A percentile compares a stretch with the other conserved stretches of the same genome.
Conservation (phyloP, 1,140 invertebrate species). For the Lucilia cuprina region DNA sequence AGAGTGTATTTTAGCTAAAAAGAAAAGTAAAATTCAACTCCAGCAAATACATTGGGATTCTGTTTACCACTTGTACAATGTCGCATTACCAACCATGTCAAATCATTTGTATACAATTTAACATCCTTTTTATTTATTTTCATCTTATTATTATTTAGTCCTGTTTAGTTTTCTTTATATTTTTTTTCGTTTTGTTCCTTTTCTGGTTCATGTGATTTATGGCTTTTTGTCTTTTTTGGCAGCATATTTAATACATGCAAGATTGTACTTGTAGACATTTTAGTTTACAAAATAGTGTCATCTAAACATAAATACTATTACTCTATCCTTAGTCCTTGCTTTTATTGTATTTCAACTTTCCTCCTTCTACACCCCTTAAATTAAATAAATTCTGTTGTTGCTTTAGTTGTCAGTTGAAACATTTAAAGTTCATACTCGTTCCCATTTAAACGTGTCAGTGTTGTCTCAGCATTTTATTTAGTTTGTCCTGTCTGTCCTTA, state of each 20-base stretch:
- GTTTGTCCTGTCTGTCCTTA: not conserved
- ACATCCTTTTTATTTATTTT: slow-evolving; percentile 22
- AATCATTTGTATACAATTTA: slow-evolving; percentile 32
- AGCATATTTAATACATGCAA: not conserved
- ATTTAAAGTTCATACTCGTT: not conserved
- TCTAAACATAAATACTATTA: not conserved
- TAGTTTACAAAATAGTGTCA: not conserved
- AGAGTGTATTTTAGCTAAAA: not conserved
- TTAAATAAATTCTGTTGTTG: not conserved
- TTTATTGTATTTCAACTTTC: not conserved
- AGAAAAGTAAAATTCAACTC: not conserved
- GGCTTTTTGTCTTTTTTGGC: slow-evolving; percentile 20
- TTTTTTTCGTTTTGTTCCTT: not conserved
- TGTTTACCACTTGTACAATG: not conserved
- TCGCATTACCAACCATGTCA: slow-evolving; percentile 16
- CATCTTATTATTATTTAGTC: not conserved
- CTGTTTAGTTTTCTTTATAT: not conserved
- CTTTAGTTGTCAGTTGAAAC: not conserved
- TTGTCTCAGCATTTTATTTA: slow-evolving; percentile 20
- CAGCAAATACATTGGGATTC: not conserved
- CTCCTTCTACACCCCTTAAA: not conserved
- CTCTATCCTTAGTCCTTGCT: not conserved
- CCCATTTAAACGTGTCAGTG: not conserved
- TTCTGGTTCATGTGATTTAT: slow-evolving; percentile 17
- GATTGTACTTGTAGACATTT: not conserved